Evolutionary conservation across 2,797 vertebrate species (phyloP), one percentile per base, ranked within the genome.

Genomic region (Prunella strophiata): DNA sequence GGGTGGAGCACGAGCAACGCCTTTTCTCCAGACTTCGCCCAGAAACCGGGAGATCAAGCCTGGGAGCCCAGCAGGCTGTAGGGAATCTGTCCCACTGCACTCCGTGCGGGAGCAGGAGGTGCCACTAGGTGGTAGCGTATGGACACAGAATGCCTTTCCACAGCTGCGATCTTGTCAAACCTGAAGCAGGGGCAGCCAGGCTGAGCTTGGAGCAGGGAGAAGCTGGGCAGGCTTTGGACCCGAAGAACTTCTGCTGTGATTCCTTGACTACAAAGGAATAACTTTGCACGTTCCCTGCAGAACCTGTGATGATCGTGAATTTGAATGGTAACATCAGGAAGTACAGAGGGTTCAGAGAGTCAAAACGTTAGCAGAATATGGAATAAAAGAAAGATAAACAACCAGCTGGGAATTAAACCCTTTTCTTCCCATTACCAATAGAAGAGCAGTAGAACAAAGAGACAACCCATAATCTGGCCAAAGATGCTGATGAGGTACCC

Each of bases 51-150:
- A 32, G 21, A 4, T 2, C 0, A 48, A 36, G 4, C 2, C 3
- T 27, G 29, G 70, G 42, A 36, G 4, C 2, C 3, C 21, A 4
- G 32, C 5, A 1, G 1, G 30, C 18, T 22, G 0, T 0, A 1
- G n/a, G 45, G 16, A 13, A 12, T 5, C 16, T 7, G 43, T 54
- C 6, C 21, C 40, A 0, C 0, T 5, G 54, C 40, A 6, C 42
- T 1, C 7, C 1, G 72, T 19, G 29, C 13, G 34, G 27, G 21
- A 75, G 62, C 76, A 22, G 48, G 0, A 5, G 0, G 15, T 15
- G 4, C 94, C 95, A 10, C 91, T 86, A 97, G 96, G 47, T 94
- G 96, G 94, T 45, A 50, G 76, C 36, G 32, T 30, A 30, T 3
- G 40, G 57, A 63, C 85, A 34, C 66, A 5, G 23, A 79, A 13